A percentile compares a stretch with the other conserved stretches of the same genome.
Conservation (phyloP, 2,888 invertebrate genomes). For the Torymus texanus region DNA sequence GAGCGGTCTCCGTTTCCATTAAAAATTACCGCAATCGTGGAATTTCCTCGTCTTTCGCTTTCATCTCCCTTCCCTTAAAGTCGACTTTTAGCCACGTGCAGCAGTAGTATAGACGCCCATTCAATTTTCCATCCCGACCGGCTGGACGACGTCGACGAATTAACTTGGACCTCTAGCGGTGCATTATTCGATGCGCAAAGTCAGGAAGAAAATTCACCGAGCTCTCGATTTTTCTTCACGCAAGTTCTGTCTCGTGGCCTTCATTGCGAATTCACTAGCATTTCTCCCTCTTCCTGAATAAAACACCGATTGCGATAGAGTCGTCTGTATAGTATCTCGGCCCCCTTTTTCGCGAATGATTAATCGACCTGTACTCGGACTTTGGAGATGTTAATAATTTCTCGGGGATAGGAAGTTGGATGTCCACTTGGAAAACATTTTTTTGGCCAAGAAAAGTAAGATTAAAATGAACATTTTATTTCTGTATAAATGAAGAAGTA, state of each 20-base stretch:
- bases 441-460: too few relatives aligned
- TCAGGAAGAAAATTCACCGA: background rate
- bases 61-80: background rate
- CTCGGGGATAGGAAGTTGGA: too few relatives aligned
- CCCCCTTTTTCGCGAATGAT: conserved; percentile 19
- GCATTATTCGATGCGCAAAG: conserved; percentile 24
- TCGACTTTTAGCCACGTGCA: conserved; percentile 4
- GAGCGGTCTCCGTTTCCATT: conserved; percentile 6
- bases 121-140: background rate
- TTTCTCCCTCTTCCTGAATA: background rate
- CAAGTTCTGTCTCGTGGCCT: conserved; percentile 4
- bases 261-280: conserved; percentile 18
- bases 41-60: background rate
- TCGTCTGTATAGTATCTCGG: background rate
- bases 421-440: too few relatives aligned
- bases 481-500: too few relatives aligned
- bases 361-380: background rate
- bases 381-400: too few relatives aligned
- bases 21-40: conserved; percentile 18
- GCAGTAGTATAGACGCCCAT: background rate
- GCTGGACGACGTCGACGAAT: background rate
- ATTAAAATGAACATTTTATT: too few relatives aligned
- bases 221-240: conserved; percentile 27
- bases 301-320: too few relatives aligned
- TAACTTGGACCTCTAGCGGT: conserved; percentile 1